Percentiles rank a stretch among this genome's conserved stretches.
Conservation (phyloP, 2,113 vertebrate genomes). For the Setophaga kirtlandii region DNA sequence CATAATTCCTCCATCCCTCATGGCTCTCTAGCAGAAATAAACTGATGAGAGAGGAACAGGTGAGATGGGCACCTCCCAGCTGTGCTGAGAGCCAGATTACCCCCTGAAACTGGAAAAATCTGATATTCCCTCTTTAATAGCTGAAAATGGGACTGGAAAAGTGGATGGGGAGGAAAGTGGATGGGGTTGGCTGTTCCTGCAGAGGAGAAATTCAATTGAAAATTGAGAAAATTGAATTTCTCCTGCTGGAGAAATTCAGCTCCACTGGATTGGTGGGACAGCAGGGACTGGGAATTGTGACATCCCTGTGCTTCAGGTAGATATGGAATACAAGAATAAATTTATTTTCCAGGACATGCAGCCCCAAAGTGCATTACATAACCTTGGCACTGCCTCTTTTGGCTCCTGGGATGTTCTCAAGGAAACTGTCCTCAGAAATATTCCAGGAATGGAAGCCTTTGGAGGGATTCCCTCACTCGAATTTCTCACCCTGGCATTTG, state of each 20-base stretch:
- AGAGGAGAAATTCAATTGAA: background rate
- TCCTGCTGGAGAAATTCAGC: background rate
- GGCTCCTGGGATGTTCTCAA: background rate
- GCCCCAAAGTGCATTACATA: background rate
- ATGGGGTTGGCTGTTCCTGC: background rate
- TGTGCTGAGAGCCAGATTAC: background rate
- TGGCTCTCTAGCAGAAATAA: background rate
- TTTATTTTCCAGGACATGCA: background rate
- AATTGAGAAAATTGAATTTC: no score
- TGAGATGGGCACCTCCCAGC: background rate
- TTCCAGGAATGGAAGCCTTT: background rate
- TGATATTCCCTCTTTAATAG: background rate
- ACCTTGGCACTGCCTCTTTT: background rate
- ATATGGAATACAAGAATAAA: fast-evolving
- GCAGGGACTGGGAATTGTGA: background rate
- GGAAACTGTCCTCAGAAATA: background rate
- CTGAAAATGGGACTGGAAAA: background rate
- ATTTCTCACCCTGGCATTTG: background rate
- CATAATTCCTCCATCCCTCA: background rate
- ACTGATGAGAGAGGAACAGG: background rate
- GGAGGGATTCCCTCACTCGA: background rate
- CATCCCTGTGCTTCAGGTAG: background rate
- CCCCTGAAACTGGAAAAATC: background rate
- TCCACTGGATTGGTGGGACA: background rate
- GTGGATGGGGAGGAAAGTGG: background rate